Conservation (phyloP, 2,113 vertebrate species). For the Prietella phreatophila region DNA sequence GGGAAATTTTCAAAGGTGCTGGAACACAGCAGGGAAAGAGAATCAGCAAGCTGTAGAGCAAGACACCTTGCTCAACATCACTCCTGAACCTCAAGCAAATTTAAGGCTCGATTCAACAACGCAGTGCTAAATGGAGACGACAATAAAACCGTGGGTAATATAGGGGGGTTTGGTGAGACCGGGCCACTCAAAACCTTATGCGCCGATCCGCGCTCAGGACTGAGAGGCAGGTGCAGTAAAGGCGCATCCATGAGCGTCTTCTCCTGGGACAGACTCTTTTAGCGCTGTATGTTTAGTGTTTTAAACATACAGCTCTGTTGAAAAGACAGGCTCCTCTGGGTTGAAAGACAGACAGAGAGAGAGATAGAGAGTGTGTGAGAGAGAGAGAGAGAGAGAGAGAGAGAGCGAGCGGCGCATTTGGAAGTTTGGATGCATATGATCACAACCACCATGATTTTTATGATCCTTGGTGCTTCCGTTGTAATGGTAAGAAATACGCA, state of each 20-base stretch:
- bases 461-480: constrained; percentile 97
- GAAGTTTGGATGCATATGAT: constrained; percentile 92
- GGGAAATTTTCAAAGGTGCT: constrained; percentile 53
- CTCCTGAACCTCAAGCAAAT: constrained; percentile 19
- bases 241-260: constrained; percentile 75
- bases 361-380: constrained; percentile 61
- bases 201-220: constrained; percentile 60
- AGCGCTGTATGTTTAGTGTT: constrained; percentile 42
- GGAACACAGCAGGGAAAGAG: constrained; percentile 52
- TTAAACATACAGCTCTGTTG: constrained; percentile 59
- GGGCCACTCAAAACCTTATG: constrained; percentile 53
- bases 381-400: constrained; percentile 62
- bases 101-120: constrained; percentile 40
- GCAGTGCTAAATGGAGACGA: constrained; percentile 52
- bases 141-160: constrained; percentile 40
- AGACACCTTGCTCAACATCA: constrained; percentile 42
- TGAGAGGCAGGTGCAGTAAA: constrained; percentile 67
- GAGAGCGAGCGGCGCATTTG: constrained; percentile 66
- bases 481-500: constrained; percentile 88
- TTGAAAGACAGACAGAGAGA: constrained; percentile 62
- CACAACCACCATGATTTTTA: constrained; percentile 99
- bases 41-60: constrained; percentile 60
- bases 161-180: constrained; percentile 45
- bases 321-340: constrained; percentile 70
- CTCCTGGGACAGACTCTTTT: constrained; percentile 67